Base-by-base conservation (phyloP, 2,797 vertebrate species). In the Aphelocoma californica region DNA sequence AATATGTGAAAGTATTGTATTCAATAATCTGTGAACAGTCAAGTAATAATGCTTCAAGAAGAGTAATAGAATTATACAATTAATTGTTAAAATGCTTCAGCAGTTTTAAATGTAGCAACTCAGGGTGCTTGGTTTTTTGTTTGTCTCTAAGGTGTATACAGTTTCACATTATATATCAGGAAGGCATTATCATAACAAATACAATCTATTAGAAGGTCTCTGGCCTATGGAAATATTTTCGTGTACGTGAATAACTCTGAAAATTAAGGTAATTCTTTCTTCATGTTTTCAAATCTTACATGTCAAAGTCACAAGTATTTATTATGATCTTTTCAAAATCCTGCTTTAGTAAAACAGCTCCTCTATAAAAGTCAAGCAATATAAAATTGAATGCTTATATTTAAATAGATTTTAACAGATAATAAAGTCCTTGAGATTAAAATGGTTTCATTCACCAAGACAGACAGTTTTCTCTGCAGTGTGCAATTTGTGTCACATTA, bases 321-420 rank as follows among this genome's bases (percentile, higher is more conserved):
- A 95, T 97, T 97, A 91, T 97, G 94, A 97, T 97, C 96, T 92
- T 93, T 86, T 91, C 91, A 96, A 93, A 96, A 95, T 86, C 88
- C 65, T 80, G 51, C 89, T 96, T 85, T 88, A 94, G 51, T 96
- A 95, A 97, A 98, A 97, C 90, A 95, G 79, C 86, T 97, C 88
- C 82, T 91, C 62, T 61, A 81, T 96, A 97, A 95, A 98, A 97
- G 96, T 95, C 96, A 97, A 97, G 95, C 86, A 92, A 95, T 89
- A 74, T 95, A 96, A 97, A 97, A 96, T 85, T 92, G 96, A 97
- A 94, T 97, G 92, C 95, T 90, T 97, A 90, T 97, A 95, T 97
- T 98, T 97, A 97, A 98, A 97, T 96, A 97, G 86, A 96, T 96
- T 97, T 97, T 97, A 98, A 97, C 93, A 98, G 97, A 97, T 97